phyloP scores from a whole-genome alignment of 2,797 vertebrate genomes.

The Poeciliopsis turneri region DNA sequence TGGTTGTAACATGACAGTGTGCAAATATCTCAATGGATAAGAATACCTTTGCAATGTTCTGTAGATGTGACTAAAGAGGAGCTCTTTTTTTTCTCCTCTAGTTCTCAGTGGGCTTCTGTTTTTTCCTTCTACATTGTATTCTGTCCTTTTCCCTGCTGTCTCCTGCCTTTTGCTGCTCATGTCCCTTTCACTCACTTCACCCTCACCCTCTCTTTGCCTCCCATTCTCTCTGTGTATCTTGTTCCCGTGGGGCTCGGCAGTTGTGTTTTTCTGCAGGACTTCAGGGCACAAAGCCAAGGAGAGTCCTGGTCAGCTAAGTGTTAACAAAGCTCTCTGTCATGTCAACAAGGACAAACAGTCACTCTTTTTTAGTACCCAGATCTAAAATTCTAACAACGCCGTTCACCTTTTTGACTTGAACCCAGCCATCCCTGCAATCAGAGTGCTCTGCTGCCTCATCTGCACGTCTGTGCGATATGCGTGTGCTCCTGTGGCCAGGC shows the following conservation, averaged over 20 bases:
- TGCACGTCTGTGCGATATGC: slow-evolving; percentile 23
- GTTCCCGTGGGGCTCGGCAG: slow-evolving; percentile 49
- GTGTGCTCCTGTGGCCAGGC: slow-evolving; percentile 19
- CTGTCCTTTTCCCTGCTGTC: slow-evolving; percentile 40
- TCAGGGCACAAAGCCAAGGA: slow-evolving; percentile 71
- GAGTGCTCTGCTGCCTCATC: slow-evolving; percentile 32
- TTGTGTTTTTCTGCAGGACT: slow-evolving; percentile 67
- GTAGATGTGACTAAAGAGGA: not conserved
- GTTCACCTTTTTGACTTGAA: slow-evolving; percentile 41
- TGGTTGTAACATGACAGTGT: not conserved
- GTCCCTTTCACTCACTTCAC: slow-evolving; percentile 51
- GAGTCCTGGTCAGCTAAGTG: slow-evolving; percentile 73
- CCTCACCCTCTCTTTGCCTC: slow-evolving; percentile 53
- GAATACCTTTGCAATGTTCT: not conserved
- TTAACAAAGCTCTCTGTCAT: slow-evolving; percentile 77
- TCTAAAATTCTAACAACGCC: slow-evolving; percentile 39
- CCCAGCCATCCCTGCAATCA: slow-evolving; percentile 31
- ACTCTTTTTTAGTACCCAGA: slow-evolving; percentile 41
- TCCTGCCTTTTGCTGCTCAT: slow-evolving; percentile 24
- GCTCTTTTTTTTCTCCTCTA: slow-evolving; percentile 1
- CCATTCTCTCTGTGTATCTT: slow-evolving; percentile 47
- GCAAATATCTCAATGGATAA: not conserved
- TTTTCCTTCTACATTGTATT: slow-evolving; percentile 28
- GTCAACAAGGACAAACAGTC: slow-evolving; percentile 74
- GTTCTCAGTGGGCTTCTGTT: slow-evolving; percentile 30